Conservation (phyloP, 2,113 vertebrate species). For the Ophthalmolycus amberensis region DNA sequence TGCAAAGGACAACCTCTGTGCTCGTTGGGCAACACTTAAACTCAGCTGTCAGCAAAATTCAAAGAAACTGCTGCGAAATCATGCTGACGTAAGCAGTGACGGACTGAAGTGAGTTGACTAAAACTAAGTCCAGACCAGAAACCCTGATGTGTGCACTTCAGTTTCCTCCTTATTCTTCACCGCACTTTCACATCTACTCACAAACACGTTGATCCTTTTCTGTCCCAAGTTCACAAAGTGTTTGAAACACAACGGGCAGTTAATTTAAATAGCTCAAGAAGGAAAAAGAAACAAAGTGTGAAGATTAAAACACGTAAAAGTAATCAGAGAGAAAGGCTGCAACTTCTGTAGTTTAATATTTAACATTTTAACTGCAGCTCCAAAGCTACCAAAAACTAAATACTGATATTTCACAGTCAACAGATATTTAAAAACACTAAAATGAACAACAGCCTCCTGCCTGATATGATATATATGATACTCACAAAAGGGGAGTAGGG, state of each 20-base stretch:
- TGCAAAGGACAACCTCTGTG: not conserved
- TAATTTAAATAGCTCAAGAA: not conserved
- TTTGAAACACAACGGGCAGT: not conserved
- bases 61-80: not conserved
- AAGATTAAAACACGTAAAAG: not conserved
- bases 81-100: conserved; percentile 51
- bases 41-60: too few relatives aligned
- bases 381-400: too few relatives aligned
- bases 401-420: too few relatives aligned
- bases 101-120: not conserved
- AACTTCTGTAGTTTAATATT: not conserved
- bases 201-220: not conserved
- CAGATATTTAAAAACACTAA: not conserved
- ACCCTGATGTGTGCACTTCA: not conserved
- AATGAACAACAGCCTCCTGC: not conserved
- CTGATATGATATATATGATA: conserved; percentile 48
- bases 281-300: not conserved
- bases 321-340: not conserved
- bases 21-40: not conserved
- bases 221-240: not conserved
- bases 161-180: conserved; percentile 54
- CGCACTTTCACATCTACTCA: not conserved
- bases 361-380: too few relatives aligned
- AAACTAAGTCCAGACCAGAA: not conserved
- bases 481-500: conserved; percentile 97